Evolutionary conservation across 2,113 vertebrate species (phyloP), one percentile per base, ranked within the genome.

Genomic region (Gallinago media): DNA sequence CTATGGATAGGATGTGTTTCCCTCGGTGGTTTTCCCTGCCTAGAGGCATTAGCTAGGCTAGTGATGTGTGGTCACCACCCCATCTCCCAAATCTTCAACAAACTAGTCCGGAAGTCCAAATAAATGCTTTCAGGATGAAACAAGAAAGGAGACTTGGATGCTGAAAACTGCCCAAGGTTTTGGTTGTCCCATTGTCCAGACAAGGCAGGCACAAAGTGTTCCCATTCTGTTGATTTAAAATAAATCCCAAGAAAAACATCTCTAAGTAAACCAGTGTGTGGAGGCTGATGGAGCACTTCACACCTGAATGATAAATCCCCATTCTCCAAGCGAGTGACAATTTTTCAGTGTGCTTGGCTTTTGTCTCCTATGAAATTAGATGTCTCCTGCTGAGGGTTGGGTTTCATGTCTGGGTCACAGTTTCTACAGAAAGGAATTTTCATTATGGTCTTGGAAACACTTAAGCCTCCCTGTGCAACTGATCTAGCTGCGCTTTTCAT

Each of bases 391-490:
- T 38, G 86, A 77, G 94, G 73, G 49, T 92, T 92, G 75, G 52
- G 78, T 97, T 96, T 96, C 94, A 72, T 50, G 92, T 86, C 88
- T 95, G 89, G 88, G 92, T 93, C 88, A 95, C 83, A 94, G 59
- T 95, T 96, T 96, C 92, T 79, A 91, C 65, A 75, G 96, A 97
- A 97, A 97, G 88, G 93, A 97, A 97, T 95, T 96, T 94, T 96
- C 95, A 96, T 96, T 94, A 96, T 32, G 78, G 91, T 34, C 89
- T 83, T 97, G 96, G 91, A 93, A 95, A 94, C 95, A 93, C 94
- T 97, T 96, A 96, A 96, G 89, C 89, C 95, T 92, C 63, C 82
- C 83, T 52, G 74, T 93, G 89, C 94, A 90, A 94, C 65, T 81
- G 96, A 96, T 93, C 90, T 94, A 84, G 47, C 77, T 32, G 66